Evolutionary conservation across 2,113 vertebrate species (phyloP).

Genomic region (Solea solea): DNA sequence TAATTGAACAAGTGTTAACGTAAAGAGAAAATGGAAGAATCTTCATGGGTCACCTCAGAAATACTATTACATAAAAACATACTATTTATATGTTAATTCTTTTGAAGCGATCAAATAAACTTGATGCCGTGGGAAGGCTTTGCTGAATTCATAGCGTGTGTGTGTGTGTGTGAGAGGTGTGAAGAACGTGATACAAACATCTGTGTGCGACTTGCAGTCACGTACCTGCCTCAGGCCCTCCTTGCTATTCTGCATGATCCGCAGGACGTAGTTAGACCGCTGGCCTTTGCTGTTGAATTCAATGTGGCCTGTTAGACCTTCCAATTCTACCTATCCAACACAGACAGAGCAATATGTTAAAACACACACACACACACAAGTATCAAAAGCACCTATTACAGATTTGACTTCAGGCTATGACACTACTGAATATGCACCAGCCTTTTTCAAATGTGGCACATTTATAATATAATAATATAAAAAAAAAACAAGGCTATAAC

Average conservation of each 20-base stretch:
- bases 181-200: neutral
- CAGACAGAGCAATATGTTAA: slow-evolving; percentile 75
- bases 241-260: slow-evolving; percentile 92
- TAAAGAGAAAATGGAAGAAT: slow-evolving; percentile 13
- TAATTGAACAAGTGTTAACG: neutral
- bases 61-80: neutral
- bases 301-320: slow-evolving; percentile 98
- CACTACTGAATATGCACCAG: slow-evolving; percentile 5
- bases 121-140: neutral
- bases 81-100: slow-evolving; percentile 24
- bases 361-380: neutral
- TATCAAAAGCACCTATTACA: neutral
- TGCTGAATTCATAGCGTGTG: neutral
- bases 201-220: slow-evolving; percentile 34
- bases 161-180: neutral
- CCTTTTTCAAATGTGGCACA: slow-evolving; percentile 24
- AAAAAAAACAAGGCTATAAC: slow-evolving; percentile 21
- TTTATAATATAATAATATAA: slow-evolving; percentile 33
- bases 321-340: slow-evolving; percentile 98
- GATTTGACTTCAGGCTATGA: slow-evolving; percentile 18
- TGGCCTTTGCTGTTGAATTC: slow-evolving; percentile 99
- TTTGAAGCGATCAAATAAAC: slow-evolving; percentile 1
- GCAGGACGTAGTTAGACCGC: slow-evolving; percentile 94
- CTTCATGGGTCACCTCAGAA: slow-evolving; percentile 9
- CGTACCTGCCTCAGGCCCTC: slow-evolving; percentile 93